phyloP scores from a whole-genome alignment of 2,888 invertebrate species.

The Mantis religiosa region DNA sequence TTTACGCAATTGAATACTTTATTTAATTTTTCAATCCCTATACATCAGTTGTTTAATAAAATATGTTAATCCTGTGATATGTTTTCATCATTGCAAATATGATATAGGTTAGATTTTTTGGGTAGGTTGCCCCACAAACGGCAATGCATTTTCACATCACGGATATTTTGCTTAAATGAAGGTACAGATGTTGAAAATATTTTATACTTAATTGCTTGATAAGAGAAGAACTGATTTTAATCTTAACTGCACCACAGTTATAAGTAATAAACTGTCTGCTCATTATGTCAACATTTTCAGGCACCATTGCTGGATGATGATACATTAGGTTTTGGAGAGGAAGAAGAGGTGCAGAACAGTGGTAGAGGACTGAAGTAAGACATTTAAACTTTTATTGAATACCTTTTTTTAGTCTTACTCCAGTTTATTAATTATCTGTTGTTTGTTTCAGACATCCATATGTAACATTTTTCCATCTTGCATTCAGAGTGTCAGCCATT shows the following conservation, averaged over 20 bases:
- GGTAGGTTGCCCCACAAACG: too few relatives aligned
- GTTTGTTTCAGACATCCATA: slow-evolving; percentile 73
- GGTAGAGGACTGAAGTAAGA: slow-evolving; percentile 44
- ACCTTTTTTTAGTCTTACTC: neutral
- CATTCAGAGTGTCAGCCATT: slow-evolving; percentile 80
- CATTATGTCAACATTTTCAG: slow-evolving; percentile 50
- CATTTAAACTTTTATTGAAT: neutral
- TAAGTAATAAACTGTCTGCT: slow-evolving; percentile 17
- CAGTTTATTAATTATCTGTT: slow-evolving; percentile 7
- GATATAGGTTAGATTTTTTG: too few relatives aligned
- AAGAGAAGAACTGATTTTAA: neutral
- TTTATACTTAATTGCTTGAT: too few relatives aligned
- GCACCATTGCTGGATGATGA: slow-evolving; percentile 79
- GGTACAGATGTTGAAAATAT: too few relatives aligned
- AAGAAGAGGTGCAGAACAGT: slow-evolving; percentile 46
- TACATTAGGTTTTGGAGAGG: slow-evolving; percentile 81
- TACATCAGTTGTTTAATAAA: too few relatives aligned
- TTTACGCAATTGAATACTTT: too few relatives aligned
- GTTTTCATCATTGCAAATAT: too few relatives aligned
- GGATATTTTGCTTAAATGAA: too few relatives aligned
- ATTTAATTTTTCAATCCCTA: too few relatives aligned
- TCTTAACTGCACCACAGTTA: neutral
- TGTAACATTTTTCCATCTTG: slow-evolving; percentile 86
- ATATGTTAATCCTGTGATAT: too few relatives aligned
- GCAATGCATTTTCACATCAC: too few relatives aligned